Evolutionary conservation across 2,888 invertebrate genomes (phyloP), one percentile per base, ranked within the genome.

Genomic region (Scaptomyza tumidula): DNA sequence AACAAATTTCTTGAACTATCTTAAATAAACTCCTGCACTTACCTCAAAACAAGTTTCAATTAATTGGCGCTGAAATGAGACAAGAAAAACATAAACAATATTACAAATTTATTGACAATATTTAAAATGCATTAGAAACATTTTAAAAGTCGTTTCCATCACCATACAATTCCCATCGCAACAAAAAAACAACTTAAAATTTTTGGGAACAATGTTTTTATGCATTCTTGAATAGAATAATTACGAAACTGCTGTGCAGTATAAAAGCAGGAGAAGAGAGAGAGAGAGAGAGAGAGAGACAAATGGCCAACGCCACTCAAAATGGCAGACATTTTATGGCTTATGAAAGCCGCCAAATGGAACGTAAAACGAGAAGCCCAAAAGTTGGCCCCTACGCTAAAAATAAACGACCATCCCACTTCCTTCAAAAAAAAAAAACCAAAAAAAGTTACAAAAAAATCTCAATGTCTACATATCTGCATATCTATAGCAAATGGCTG

Each of bases 171-270:
- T 35, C n/a, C 10, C 35, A 35, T 6, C 5, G 10, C 33, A 9
- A 33, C 13, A 50, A 16, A 52, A 1, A 67, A 68, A 48, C 60
- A 65, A 68, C 58, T 59, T 53, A 53, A 48, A 52, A 58, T 68
- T 70, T 71, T 71, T 65, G 58, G 49, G 49, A 41, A 52, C 49
- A 54, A 60, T 55, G 73, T 80, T 78, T 71, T 79, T 78, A 76
- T 75, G 57, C 52, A 45, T 61, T 72, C 67, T 83, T 77, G 59
- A 72, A 71, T 66, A 69, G 66, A 69, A 73, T 86, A 82, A 83
- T 80, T 83, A 77, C 65, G 52, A 58, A 71, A 77, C 60, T 56
- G 63, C 55, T 71, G 44, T 48, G n/a, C 24, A 35, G 14, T 4
- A 11, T 3, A 16, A 6, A 11, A 41, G 24, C 49, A 19, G 19